phyloP scores from a whole-genome alignment of 2,888 invertebrate genomes.

The Deroplatys truncata region DNA sequence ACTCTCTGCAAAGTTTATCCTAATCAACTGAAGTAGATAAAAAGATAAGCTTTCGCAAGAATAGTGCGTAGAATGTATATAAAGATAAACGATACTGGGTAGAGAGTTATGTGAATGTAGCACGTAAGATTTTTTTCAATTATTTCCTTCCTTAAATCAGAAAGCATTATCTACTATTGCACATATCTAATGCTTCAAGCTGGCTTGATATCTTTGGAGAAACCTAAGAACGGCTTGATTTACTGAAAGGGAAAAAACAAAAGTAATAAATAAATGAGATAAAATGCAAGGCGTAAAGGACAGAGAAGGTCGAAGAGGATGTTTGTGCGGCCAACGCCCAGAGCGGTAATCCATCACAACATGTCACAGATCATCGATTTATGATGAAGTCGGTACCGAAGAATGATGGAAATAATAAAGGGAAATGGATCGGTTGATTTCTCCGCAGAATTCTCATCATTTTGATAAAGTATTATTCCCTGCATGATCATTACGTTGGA shows the following conservation, averaged over 20 bases:
- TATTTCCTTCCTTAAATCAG: too few species aligned
- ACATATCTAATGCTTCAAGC: too few species aligned
- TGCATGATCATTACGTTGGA: background rate
- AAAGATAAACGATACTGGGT: too few species aligned
- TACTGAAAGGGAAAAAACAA: background rate
- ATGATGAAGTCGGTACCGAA: background rate
- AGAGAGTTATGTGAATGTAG: too few species aligned
- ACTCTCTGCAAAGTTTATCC: too few species aligned
- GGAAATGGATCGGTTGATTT: background rate
- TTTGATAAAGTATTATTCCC: background rate
- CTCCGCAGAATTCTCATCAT: background rate
- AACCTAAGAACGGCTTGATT: background rate
- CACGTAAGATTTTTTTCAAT: too few species aligned
- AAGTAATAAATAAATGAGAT: background rate
- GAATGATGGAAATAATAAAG: background rate
- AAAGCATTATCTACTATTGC: too few species aligned
- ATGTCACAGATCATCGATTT: background rate
- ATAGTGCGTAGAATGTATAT: too few species aligned
- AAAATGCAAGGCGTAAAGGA: background rate
- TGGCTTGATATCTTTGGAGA: background rate
- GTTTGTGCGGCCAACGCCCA: background rate
- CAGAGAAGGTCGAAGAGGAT: background rate
- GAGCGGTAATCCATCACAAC: background rate
- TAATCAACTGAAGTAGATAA: too few species aligned
- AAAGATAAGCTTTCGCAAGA: too few species aligned